These are phyloP conservation scores for Ondatra zibethicus DNA, from an alignment of 2,113 vertebrate species.

Conservation along the genomic window DNA sequence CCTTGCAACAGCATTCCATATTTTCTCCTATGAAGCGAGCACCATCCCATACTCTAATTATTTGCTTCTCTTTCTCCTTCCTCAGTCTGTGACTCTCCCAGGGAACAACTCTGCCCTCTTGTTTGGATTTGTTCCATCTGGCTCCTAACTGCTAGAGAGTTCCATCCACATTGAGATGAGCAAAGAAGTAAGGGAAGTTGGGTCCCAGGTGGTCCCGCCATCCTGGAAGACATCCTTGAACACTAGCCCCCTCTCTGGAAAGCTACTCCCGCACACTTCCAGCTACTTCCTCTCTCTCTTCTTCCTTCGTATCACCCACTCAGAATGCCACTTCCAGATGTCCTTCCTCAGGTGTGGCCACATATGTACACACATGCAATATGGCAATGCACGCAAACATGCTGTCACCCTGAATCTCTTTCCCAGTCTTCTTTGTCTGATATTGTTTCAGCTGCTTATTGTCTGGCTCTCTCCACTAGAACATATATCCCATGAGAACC, in stretches of 20 bases:
- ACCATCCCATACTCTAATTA: background rate
- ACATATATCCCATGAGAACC: background rate
- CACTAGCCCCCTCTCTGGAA: background rate
- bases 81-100: background rate
- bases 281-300: too few species aligned
- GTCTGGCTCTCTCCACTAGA: background rate
- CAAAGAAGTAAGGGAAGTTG: background rate
- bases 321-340: background rate
- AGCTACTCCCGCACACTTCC: background rate
- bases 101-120: background rate
- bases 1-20: background rate
- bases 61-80: background rate
- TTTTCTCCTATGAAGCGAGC: background rate
- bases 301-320: background rate
- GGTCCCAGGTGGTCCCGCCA: rapidly evolving
- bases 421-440: background rate
- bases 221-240: background rate
- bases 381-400: background rate
- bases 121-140: slow-evolving; percentile 34
- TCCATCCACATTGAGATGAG: background rate
- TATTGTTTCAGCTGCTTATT: background rate
- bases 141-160: background rate
- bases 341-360: background rate
- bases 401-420: background rate
- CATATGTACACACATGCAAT: too few species aligned